Percentiles rank a stretch among this genome's conserved stretches.
phyloP scores from a whole-genome alignment of 1,140 invertebrate genomes.

The Aphidius ervi region DNA sequence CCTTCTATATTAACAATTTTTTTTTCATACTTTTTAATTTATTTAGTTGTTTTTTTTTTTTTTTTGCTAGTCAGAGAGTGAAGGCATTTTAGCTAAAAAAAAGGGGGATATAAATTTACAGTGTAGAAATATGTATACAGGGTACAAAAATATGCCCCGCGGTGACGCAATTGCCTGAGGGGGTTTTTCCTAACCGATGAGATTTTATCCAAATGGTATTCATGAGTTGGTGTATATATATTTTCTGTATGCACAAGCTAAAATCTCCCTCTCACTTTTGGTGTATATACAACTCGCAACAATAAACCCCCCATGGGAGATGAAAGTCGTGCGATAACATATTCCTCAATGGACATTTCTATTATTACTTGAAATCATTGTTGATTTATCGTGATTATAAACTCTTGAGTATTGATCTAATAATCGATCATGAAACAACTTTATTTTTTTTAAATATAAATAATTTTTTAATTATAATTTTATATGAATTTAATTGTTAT shows the following conservation, averaged over 20 bases:
- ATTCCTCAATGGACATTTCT: constrained; percentile 28
- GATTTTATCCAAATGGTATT: constrained; percentile 48
- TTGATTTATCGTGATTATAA: constrained; percentile 17
- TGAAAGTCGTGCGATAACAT: constrained; percentile 25
- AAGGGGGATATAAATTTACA: constrained; percentile 8
- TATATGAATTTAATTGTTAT: too few species aligned
- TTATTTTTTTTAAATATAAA: too few species aligned
- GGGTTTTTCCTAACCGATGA: constrained; percentile 32
- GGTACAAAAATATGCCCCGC: constrained; percentile 20
- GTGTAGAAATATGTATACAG: not conserved
- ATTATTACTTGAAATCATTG: constrained; percentile 32
- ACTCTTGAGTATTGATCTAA: not conserved
- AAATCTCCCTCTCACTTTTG: not conserved
- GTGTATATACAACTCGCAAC: constrained; percentile 8
- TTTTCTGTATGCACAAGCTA: not conserved
- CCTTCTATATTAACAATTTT: too few species aligned
- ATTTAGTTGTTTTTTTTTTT: too few species aligned
- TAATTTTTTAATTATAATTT: too few species aligned
- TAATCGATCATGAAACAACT: not conserved
- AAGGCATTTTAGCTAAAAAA: not conserved
- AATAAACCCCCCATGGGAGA: constrained; percentile 18
- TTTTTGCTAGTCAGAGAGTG: too few species aligned
- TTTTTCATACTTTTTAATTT: too few species aligned
- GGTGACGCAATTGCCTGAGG: constrained; percentile 17
- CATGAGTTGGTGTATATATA: constrained; percentile 28